Evolutionary conservation across 2,797 vertebrate genomes (phyloP).

Genomic region (Chaetodon trifasciatus): DNA sequence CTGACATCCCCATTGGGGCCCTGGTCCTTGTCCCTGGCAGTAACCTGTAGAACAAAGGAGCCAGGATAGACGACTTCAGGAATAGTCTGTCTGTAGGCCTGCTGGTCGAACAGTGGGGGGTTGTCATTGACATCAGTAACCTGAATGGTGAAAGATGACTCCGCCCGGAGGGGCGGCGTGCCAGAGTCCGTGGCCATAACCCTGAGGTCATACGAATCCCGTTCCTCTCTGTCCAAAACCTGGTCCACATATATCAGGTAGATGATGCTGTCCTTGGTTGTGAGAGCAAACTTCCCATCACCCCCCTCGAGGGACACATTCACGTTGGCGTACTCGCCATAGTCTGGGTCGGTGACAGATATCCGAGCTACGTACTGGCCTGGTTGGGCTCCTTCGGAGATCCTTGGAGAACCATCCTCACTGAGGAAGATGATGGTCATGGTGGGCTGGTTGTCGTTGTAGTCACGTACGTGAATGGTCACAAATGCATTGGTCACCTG

Average conservation of each 20-base stretch:
- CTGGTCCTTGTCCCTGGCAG: conserved; percentile 95
- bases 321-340: conserved; percentile 96
- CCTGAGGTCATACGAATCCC: conserved; percentile 93
- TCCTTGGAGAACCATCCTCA: conserved; percentile 94
- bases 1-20: conserved; percentile 93
- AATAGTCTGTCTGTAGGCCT: conserved; percentile 93
- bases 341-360: conserved; percentile 97
- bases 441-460: conserved; percentile 98
- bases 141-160: conserved; percentile 97
- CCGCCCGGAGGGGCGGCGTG: conserved; percentile 92
- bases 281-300: conserved; percentile 97
- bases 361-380: conserved; percentile 98
- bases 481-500: conserved; percentile 95
- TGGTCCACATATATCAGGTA: conserved; percentile 98
- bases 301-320: conserved; percentile 97
- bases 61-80: conserved; percentile 95
- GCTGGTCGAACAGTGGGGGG: conserved; percentile 93
- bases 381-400: conserved; percentile 96
- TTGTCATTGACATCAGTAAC: conserved; percentile 97
- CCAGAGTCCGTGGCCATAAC: conserved; percentile 97
- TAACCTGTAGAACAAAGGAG: conserved; percentile 96
- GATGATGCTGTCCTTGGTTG: conserved; percentile 98
- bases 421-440: conserved; percentile 99
- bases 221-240: conserved; percentile 93
- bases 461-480: conserved; percentile 96